Base-by-base conservation (phyloP, 2,797 vertebrate species). In the Alectoris magna region DNA sequence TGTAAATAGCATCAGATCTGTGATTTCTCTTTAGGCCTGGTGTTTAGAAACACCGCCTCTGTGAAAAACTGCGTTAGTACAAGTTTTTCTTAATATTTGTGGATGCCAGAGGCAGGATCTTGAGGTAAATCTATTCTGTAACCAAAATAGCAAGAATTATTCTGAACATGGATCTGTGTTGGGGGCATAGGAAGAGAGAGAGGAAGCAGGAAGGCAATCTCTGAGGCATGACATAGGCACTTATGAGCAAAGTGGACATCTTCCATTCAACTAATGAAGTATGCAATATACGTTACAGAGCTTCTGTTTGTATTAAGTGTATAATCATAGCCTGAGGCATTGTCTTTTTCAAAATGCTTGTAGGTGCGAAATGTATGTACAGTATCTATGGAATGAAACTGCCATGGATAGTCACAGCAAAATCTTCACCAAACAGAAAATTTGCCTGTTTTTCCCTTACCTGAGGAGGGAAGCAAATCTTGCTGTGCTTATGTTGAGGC, bases 211-310 rank as follows among this genome's bases (percentile, higher is more conserved):
- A 58, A 67, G 43, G 18, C 19, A 75, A 2, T 29, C 12, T 53
- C 44, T 0, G 2, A 68, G 49, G 48, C 0, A 5, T 55, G 34
- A 55, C 34, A 7, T 34, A n/a, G 55, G 19, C 62, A 66, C 34
- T 66, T 69, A 9, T 16, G 58, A 51, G 5, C 14, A 6, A n/a
- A 81, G 11, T 29, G 24, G 21, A 36, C 5, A 7, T 75, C 27
- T 75, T 82, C 44, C 14, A 11, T n/a, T 79, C 48, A 58, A 17
- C 18, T 71, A 38, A 44, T 63, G 2, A 59, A 1, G 29, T 39
- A 6, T 3, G 7, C 39, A 72, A 17, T 5, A 8, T 29, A 41
- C 2, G 15, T 60, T 84, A 8, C 46, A 51, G 41, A 48, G 34
- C 15, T 77, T 14, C 34, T 69, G 44, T n/a, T 53, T 51, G 36